Evolutionary conservation across 2,888 invertebrate species (phyloP).

Genomic region (Glaucopsyche alexis): DNA sequence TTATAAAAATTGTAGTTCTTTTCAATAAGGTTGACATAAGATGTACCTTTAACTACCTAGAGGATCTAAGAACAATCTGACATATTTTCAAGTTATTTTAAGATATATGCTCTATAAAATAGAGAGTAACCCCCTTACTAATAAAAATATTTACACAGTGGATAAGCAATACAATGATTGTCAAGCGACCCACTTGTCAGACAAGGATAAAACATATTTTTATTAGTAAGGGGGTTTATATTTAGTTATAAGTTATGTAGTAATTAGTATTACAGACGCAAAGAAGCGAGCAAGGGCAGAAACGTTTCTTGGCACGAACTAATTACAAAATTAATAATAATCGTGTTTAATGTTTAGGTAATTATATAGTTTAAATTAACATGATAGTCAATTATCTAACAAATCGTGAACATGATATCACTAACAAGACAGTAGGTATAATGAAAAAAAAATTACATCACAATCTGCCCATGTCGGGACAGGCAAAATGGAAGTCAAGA

Average conservation of each 20-base stretch:
- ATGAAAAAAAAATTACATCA: conserved; percentile 18
- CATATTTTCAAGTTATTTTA: too few species aligned
- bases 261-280: background rate
- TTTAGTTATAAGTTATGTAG: background rate
- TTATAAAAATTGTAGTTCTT: too few species aligned
- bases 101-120: too few species aligned
- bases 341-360: background rate
- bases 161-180: too few species aligned
- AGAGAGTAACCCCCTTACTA: too few species aligned
- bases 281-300: too few species aligned
- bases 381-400: conserved; percentile 6
- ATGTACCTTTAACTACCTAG: too few species aligned
- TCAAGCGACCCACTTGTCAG: too few species aligned
- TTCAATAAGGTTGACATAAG: background rate
- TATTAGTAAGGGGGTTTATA: too few species aligned
- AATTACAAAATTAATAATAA: background rate
- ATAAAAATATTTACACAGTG: too few species aligned
- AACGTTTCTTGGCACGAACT: background rate
- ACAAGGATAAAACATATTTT: too few species aligned
- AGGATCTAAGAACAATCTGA: background rate
- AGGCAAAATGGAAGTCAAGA: conserved; percentile 18
- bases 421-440: conserved; percentile 2
- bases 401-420: conserved; percentile 15
- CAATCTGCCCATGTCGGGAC: conserved; percentile 12
- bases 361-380: background rate